Conservation (phyloP, 2,113 vertebrate species). For the Rhea pennata region DNA sequence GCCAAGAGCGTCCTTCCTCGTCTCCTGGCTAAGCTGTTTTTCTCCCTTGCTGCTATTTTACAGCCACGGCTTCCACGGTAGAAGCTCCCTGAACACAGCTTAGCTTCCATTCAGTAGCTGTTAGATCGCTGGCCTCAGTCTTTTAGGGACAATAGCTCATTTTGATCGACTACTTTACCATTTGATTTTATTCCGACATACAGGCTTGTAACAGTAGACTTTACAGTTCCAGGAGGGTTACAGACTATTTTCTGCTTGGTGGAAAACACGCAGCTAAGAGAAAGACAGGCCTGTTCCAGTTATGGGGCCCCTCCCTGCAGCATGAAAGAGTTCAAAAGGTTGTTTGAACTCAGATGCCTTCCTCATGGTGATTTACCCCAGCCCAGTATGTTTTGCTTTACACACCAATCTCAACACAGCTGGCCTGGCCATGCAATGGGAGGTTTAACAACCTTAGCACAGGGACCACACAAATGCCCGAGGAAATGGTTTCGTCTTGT, state of each 20-base stretch:
- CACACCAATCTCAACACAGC: neutral
- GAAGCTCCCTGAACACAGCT: neutral
- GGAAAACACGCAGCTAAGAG: neutral
- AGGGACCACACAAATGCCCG: neutral
- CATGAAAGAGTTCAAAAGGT: neutral
- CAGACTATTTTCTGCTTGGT: neutral
- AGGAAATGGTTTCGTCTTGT: neutral
- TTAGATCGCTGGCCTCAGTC: neutral
- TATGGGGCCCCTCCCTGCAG: neutral
- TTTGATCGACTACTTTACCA: neutral
- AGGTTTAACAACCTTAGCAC: neutral
- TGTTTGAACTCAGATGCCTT: neutral
- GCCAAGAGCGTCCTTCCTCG: neutral
- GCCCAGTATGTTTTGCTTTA: neutral
- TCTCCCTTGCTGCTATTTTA: neutral
- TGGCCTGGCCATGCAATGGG: neutral
- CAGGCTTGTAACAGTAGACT: neutral
- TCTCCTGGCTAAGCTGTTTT: neutral
- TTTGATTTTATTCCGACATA: neutral
- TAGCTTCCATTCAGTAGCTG: neutral
- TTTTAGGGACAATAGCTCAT: neutral
- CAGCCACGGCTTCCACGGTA: neutral
- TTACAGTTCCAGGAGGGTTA: neutral
- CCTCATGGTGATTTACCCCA: neutral
- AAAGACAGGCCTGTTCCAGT: neutral